Evolutionary conservation across 1,140 invertebrate species (phyloP), one percentile per base, ranked within the genome.

Genomic region (Sitodiplosis mosellana): DNA sequence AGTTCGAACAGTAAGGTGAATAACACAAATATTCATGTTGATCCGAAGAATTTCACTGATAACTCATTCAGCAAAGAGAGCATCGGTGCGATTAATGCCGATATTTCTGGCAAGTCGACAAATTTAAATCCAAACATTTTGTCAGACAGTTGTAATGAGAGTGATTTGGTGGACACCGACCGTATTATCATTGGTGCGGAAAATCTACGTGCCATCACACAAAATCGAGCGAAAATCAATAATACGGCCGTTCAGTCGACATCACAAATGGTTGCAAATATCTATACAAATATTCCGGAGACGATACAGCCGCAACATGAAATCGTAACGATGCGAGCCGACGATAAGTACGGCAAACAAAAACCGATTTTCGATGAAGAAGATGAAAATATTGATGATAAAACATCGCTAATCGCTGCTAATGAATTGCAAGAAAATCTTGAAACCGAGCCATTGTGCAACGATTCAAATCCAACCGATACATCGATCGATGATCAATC

Each of bases 11-110:
- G 75, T 4, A 84, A 84, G 64, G 76, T 84, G 0, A 84, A 83
- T 53, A 84, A 83, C 53, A 83, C 77, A 1, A 86, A 83, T 63
- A 73, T 83, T 48, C 79, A 82, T 53, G 73, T 81, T 0, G 78
- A 81, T 54, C 66, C 71, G 33, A 74, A 67, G 45, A 73, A 70
- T 11, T 60, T 66, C 0, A 75, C 74, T 48, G 65, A 66, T 45
- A 66, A 65, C 37, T 54, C 58, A 44, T 61, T 27, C 57, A 27
- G 10, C 54, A 61, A 49, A 38, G 61, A 57, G 47, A 51, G 50
- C 14, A 5, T 3, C 27, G 27, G 27, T 27, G 27, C 27, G 10
- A 27, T 27, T 3, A 27, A 27, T 10, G 3, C 27, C 27, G 27
- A 27, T 27, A 5, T 27, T 5, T 5, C 27, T 10, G 27, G 27